phyloP scores from a whole-genome alignment of 2,888 invertebrate genomes.

The Norana najaformis region DNA sequence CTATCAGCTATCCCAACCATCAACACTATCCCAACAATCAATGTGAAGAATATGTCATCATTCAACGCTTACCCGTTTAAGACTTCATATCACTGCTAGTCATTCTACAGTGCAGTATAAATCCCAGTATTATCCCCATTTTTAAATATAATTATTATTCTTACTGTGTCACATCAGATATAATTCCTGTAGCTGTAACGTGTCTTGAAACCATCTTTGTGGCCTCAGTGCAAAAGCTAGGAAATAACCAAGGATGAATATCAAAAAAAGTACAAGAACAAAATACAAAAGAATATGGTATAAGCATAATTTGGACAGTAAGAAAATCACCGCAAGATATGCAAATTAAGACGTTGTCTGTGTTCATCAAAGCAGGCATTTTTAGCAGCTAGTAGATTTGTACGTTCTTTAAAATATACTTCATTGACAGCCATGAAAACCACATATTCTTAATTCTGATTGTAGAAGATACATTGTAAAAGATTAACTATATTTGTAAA shows the following conservation, averaged over 20 bases:
- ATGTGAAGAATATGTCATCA: neutral
- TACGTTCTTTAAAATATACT: neutral
- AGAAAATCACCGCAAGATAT: neutral
- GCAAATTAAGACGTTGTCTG: neutral
- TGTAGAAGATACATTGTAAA: conserved; percentile 3
- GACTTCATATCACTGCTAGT: neutral
- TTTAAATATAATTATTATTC: too few relatives aligned
- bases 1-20: neutral
- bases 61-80: neutral
- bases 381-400: neutral
- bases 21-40: neutral
- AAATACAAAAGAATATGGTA: neutral
- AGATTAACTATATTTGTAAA: neutral
- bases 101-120: neutral
- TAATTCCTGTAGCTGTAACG: neutral
- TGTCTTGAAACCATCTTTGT: neutral
- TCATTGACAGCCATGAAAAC: neutral
- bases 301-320: neutral
- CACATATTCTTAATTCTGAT: neutral
- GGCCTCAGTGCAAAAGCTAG: neutral
- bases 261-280: neutral
- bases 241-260: neutral
- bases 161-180: too few relatives aligned
- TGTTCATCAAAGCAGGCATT: neutral
- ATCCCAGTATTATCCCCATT: neutral